Base-by-base conservation (phyloP, 2,797 vertebrate genomes). In the Pseudochaenichthys georgianus region DNA sequence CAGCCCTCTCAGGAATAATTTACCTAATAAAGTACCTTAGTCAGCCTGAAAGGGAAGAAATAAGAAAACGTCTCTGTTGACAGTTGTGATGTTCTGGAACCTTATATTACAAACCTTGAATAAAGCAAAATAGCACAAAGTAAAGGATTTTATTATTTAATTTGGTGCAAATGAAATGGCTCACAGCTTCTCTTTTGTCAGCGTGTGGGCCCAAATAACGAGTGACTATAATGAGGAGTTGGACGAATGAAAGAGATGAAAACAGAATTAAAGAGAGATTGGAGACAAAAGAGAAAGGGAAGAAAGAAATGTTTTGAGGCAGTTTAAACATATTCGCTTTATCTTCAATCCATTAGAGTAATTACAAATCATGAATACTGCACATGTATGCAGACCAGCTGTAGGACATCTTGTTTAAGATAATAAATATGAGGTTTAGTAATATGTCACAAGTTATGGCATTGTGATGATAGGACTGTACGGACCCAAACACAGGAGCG, bases 1-100 rank as follows among this genome's bases (percentile, higher is more conserved):
- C 82, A 77, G 84, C 54, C 81, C 85, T 78, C 86, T 84, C 81
- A 83, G 79, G 68, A 86, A 87, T 91, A 78, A 88, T 90, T 89
- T 83, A 68, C 73, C 81, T 84, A 87, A 87, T 88, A 82, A 90
- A 88, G 85, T 88, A 88, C 81, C 79, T 82, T 74, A 80, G 45
- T 63, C 60, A 74, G 41, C 5, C 64, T 62, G 17, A 69, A 60
- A 73, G 12, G 2, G 3, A 51, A 59, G 34, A 61, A 66, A 31
- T 23, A 73, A 71, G 43, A 31, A 52, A 77, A 67, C 60, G 12
- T 77, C 48, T 68, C 11, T 51, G 50, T 34, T 65, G 15, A 55
- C n/a, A 50, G 68, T 78, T 73, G 13, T 72, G 65, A 69, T 77
- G 54, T 54, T 63, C 17, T 34, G 43, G 5, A 31, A 51, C 1